Evolutionary conservation across 1,140 invertebrate genomes (phyloP), one percentile per base, ranked within the genome.

Genomic region (Anastrepha obliqua): DNA sequence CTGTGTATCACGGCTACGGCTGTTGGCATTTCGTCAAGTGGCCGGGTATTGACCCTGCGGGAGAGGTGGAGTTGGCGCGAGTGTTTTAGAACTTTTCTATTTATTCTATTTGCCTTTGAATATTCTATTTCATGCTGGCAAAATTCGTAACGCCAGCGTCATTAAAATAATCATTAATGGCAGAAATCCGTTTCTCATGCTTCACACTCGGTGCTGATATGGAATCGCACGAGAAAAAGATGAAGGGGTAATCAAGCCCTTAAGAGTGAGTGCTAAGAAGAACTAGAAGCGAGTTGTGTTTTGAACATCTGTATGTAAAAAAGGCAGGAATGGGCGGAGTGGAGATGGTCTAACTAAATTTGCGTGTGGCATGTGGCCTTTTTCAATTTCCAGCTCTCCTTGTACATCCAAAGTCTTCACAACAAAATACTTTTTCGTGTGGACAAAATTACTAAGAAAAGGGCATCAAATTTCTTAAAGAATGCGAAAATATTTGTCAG

Each of bases 81-180:
- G 2, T 81, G 17, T 6, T 58, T 55, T 81, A 29, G 15, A 55
- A 55, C 9, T 81, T 51, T 42, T 58, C 1, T n/a, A 42, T 58
- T 39, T 7, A 67, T 39, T 20, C 20, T 81, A 55, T 81, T 55
- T 8, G 2, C 47, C 2, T 81, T 58, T 81, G 8, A 7, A 55
- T 81, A 51, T 58, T 55, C 51, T 81, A 11, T 9, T 29, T 55
- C 74, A 81, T 81, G 47, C 74, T 58, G 74, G 74, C 47, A 55
- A 81, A 81, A 81, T 81, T 74, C 44, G 70, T 74, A 74, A 74
- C 44, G 70, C 74, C 47, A 51, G 44, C 47, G 51, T 81, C n/a
- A 58, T 81, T 81, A 81, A 81, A 81, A 20, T 81, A 81, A 81
- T 81, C 74, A 81, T 81, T 81, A 81, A 81, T 17, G 9, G 47